Evolutionary conservation across 1,140 invertebrate genomes (phyloP).

Genomic region (Tigriopus japonicus): DNA sequence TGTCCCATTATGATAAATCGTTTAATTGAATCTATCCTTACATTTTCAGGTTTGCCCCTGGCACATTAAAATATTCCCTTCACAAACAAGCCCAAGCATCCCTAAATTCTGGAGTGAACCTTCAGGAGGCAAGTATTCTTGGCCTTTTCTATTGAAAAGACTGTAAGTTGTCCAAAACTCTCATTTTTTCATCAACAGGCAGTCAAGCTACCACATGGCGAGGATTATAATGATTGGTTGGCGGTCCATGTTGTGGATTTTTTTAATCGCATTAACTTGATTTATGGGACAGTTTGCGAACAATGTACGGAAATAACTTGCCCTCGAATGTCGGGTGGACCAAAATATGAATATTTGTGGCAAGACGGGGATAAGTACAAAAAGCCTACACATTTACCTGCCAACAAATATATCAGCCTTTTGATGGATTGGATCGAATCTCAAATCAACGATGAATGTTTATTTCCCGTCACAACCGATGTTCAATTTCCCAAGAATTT

Average conservation of each 20-base stretch:
- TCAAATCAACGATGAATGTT: slow-evolving; percentile 74
- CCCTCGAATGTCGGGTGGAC: slow-evolving; percentile 78
- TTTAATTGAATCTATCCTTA: no score
- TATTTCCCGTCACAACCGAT: slow-evolving; percentile 66
- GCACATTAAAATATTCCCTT: slow-evolving; percentile 72
- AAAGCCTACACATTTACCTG: slow-evolving; percentile 74
- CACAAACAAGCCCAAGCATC: slow-evolving; percentile 88
- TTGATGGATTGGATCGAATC: slow-evolving; percentile 88
- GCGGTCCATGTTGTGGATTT: slow-evolving; percentile 93
- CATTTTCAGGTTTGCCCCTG: slow-evolving; percentile 47
- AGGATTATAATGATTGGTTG: slow-evolving; percentile 83
- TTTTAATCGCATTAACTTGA: slow-evolving; percentile 52
- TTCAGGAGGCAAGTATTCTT: slow-evolving; percentile 30
- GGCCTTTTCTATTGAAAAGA: not conserved
- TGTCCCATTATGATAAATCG: no score
- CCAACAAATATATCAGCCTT: slow-evolving; percentile 63
- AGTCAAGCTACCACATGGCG: slow-evolving; percentile 63
- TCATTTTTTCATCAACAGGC: slow-evolving; percentile 27
- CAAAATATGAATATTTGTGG: slow-evolving; percentile 80
- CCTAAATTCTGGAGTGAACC: slow-evolving; percentile 78
- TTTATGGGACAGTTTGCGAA: slow-evolving; percentile 75
- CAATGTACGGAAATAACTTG: slow-evolving; percentile 66
- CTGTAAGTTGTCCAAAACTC: not conserved
- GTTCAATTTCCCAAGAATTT: slow-evolving; percentile 78
- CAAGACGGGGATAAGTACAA: slow-evolving; percentile 46